Percentiles rank a stretch among this genome's conserved stretches.
Evolutionary conservation across 1,140 invertebrate species (phyloP).

Genomic region (Pseudomyrmex flavicornis): DNA sequence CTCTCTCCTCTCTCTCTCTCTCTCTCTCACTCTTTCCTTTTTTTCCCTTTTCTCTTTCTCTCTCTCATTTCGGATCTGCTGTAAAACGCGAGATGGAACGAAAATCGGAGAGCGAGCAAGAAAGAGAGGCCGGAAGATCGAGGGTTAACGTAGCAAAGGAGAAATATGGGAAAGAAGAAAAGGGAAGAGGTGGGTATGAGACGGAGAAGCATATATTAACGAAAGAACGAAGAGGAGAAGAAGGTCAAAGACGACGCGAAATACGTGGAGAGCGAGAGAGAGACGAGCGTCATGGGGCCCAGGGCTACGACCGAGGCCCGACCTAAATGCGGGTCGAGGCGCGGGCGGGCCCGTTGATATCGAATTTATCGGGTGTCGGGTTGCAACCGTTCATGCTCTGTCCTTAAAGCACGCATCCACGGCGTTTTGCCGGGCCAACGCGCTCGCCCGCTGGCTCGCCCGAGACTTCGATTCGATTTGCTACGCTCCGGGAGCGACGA

Average conservation of each 20-base stretch:
- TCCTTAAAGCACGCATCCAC: constrained; percentile 74
- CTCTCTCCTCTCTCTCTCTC: constrained; percentile 5
- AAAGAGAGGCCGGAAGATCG: constrained; percentile 47
- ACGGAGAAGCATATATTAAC: constrained; percentile 33
- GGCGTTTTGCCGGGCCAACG: constrained; percentile 79
- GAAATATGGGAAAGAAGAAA: not conserved
- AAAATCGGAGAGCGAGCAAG: constrained; percentile 34
- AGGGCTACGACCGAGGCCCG: constrained; percentile 17
- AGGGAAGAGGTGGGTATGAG: not conserved
- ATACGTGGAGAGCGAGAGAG: not conserved
- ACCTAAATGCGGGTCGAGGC: constrained; percentile 75
- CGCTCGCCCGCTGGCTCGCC: constrained; percentile 71
- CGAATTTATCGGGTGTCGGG: constrained; percentile 82
- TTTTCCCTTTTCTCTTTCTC: not conserved
- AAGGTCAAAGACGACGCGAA: constrained; percentile 39
- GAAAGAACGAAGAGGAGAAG: constrained; percentile 15
- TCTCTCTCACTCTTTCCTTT: not conserved
- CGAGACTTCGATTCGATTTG: constrained; percentile 69
- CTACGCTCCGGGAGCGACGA: constrained; percentile 59
- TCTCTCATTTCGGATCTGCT: constrained; percentile 21
- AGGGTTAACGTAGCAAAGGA: constrained; percentile 36
- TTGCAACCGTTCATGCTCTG: constrained; percentile 77
- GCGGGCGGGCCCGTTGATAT: constrained; percentile 80
- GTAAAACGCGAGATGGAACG: constrained; percentile 42
- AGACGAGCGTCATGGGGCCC: not conserved